Evolutionary conservation across 2,888 invertebrate genomes (phyloP).

Genomic region (Thysanoteuthis rhombus): DNA sequence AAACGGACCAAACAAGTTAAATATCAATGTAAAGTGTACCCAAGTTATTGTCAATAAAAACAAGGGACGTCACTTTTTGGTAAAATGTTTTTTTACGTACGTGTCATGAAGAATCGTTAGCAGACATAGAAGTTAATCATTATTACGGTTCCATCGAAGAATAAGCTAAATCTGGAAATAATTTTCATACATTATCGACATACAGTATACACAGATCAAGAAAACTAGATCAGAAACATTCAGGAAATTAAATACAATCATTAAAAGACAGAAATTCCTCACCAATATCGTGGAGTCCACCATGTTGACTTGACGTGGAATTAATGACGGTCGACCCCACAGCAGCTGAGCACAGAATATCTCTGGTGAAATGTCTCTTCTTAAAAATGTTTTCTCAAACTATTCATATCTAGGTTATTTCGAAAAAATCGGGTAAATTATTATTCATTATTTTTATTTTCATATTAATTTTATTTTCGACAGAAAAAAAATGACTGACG

Average conservation of each 20-base stretch:
- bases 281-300: neutral
- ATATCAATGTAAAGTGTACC: neutral
- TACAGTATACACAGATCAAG: neutral
- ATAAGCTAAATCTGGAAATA: neutral
- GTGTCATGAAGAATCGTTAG: neutral
- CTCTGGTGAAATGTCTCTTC: neutral
- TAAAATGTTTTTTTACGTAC: no score
- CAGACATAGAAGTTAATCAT: neutral
- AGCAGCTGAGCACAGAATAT: neutral
- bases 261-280: neutral
- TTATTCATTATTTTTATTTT: neutral
- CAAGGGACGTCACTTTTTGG: neutral
- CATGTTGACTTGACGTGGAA: constrained; percentile 12
- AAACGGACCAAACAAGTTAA: no score
- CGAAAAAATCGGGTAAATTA: neutral
- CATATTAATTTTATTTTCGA: neutral
- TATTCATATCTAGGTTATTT: neutral
- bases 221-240: neutral
- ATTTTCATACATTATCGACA: neutral
- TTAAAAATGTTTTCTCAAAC: neutral
- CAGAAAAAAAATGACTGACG: neutral
- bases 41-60: no score
- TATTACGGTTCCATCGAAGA: neutral
- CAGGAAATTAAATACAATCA: neutral
- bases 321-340: no score